Evolutionary conservation across 1,140 invertebrate genomes (phyloP), one percentile per base, ranked within the genome.

Genomic region (Pseudomyrmex pallidus): DNA sequence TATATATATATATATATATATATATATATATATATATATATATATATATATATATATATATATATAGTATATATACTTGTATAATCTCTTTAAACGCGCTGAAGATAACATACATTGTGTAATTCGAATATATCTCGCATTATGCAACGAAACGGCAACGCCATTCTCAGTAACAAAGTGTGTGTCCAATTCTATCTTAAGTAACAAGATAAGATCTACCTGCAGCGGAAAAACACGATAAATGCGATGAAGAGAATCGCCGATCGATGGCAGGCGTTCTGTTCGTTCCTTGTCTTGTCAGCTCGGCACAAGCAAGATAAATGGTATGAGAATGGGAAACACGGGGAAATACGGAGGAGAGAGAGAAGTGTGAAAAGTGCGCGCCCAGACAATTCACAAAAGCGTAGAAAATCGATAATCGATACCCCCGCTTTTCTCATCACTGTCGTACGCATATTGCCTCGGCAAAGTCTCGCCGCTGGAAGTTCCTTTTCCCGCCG

Each of bases 371-470:
- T 85, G 48, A 88, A 56, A 68, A 61, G 87, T 88, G 86, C 68
- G 80, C 73, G 63, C 87, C 84, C 87, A 89, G 87, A 89, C 87
- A 83, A 89, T 74, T 89, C 87, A 89, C 87, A 89, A 83, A 89
- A 89, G 87, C 87, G 76, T 85, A 70, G 84, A 83, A 70, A 85
- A 54, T 88, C 87, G 87, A 89, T 88, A 74, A 85, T 89, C 62
- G 56, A 85, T 85, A 88, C 67, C 83, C 35, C 86, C 72, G 57
- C 62, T 85, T 66, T 52, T 74, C 46, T 74, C 82, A 66, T 62
- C 57, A 25, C 66, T 77, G 74, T 77, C 61, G 73, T 54, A 73
- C 46, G 52, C 56, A 22, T 35, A 35, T 35, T 77, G 76, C 54
- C 67, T 68, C 67, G 62, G 83, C 87, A 88, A 88, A 74, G 85